Evolutionary conservation across 2,113 vertebrate genomes (phyloP).

Genomic region (Columbina picui): DNA sequence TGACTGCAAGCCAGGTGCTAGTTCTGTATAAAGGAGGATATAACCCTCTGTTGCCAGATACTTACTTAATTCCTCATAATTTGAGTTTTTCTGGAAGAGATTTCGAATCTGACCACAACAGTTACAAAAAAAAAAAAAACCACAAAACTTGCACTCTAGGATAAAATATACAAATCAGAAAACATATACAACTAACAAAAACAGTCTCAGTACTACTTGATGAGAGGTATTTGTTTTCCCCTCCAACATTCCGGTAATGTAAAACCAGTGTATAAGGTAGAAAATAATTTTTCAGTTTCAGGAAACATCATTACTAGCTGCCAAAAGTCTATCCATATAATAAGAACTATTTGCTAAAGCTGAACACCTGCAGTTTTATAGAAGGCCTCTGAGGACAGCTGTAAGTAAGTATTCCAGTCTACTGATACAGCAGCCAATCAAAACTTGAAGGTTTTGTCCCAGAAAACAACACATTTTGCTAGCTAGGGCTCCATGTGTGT

Average conservation of each 20-base stretch:
- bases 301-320: constrained; percentile 83
- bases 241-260: constrained; percentile 80
- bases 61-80: constrained; percentile 65
- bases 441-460: constrained; percentile 52
- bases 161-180: constrained; percentile 78
- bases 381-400: constrained; percentile 78
- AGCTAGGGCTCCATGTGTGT: background rate
- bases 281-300: constrained; percentile 86
- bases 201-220: constrained; percentile 70
- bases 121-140: constrained; percentile 65
- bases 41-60: constrained; percentile 19
- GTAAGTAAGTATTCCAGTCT: constrained; percentile 70
- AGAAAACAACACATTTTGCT: constrained; percentile 55
- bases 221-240: constrained; percentile 68
- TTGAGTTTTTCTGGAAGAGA: constrained; percentile 67
- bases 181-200: constrained; percentile 80
- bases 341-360: constrained; percentile 83
- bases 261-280: constrained; percentile 81
- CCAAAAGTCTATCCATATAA: constrained; percentile 81
- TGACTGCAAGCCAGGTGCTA: background rate
- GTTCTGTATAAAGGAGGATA: constrained; percentile 13
- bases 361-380: constrained; percentile 86
- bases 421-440: constrained; percentile 81
- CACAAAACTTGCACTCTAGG: constrained; percentile 59
- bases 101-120: constrained; percentile 71